Evolutionary conservation across 2,888 invertebrate species (phyloP), one percentile per base, ranked within the genome.

Genomic region (Argyresthia albistria): DNA sequence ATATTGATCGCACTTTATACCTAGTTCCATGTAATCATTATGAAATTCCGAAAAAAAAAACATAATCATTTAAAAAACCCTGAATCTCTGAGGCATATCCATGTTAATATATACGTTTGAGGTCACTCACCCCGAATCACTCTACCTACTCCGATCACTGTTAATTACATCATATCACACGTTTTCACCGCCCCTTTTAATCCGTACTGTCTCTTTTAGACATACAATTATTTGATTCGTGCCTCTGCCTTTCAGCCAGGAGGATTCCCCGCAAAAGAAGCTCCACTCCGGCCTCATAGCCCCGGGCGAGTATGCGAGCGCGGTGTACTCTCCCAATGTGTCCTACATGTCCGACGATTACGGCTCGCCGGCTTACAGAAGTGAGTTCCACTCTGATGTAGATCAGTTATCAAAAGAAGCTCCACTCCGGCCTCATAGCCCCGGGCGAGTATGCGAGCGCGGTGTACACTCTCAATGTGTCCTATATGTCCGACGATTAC

Each of bases 191-290:
- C 2, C 25, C 25, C 25, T 25, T 25, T 2, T 4, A 25, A 4
- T 2, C 2, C 25, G 25, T 2, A 25, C 25, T 25, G 25, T 25
- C 25, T 25, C 25, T 25, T 2, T 25, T 25, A 25, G 39, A n/a
- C n/a, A 39, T 8, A 39, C 39, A 9, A 39, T 39, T 39, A 39
- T 39, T 46, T 10, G 25, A 1, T n/a, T 35, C 25, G 10, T 35
- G n/a, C 39, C 39, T 46, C 25, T 53, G 10, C 46, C n/a, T 75
- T 74, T 0, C 72, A 88, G 88, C 50, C 58, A 83, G 70, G 88
- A 88, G 75, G 88, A 88, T 64, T 88, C 88, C 47, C 88, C 88
- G 14, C 88, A 88, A 55, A 88, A 88, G 75, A 88, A 88, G 61
- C 63, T 64, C 37, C 61, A 83, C 15, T 70, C 82, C 0, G 73